These are phyloP conservation scores for Ceyx cyanopectus DNA, from an alignment of 2,113 vertebrate species.

Conservation along the genomic window DNA sequence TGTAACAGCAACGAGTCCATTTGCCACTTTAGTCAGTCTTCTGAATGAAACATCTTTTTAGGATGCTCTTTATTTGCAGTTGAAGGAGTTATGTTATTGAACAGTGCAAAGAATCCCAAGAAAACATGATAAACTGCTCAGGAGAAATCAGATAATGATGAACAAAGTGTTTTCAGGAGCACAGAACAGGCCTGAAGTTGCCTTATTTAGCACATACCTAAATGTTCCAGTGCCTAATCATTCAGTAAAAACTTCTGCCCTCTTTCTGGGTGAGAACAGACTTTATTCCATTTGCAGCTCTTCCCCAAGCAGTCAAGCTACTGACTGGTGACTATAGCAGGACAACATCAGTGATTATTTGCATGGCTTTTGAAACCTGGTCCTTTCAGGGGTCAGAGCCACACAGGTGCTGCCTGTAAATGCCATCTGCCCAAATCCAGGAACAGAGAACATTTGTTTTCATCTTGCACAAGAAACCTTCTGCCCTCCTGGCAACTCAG, in stretches of 20 bases:
- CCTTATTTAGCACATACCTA: neutral
- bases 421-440: neutral
- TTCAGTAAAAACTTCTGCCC: neutral
- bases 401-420: neutral
- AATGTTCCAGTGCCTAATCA: too few relatives aligned
- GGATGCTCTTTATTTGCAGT: neutral
- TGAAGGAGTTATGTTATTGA: neutral
- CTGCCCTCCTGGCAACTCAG: neutral
- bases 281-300: neutral
- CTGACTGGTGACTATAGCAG: neutral
- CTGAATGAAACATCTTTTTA: neutral
- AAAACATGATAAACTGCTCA: neutral
- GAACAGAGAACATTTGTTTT: neutral
- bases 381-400: neutral
- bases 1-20: neutral
- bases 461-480: neutral
- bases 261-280: neutral
- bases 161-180: neutral
- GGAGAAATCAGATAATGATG: neutral
- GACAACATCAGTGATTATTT: neutral
- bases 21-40: neutral
- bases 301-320: neutral
- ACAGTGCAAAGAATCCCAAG: neutral
- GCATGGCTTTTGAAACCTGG: neutral
- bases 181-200: neutral